Base-by-base conservation (phyloP, 37 sponge, comb jelly and placozoan genomes). In the Chondrosia reniformis region DNA sequence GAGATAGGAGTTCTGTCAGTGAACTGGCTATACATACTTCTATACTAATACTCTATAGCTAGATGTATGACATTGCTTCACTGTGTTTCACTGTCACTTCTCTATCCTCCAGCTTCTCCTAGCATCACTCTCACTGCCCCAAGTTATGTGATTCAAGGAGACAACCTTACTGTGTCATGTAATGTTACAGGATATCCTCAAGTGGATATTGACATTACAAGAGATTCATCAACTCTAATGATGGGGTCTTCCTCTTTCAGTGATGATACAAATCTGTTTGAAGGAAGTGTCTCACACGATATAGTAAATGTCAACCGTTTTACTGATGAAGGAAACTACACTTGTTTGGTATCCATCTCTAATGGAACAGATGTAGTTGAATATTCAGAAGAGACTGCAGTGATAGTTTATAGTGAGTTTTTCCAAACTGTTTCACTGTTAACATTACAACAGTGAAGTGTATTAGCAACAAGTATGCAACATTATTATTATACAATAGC, bases 261-360 rank as follows among this genome's bases (percentile, higher is more conserved):
- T 56, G 22, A 40, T 25, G 25, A 21, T 4, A 31, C 37, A 19
- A 36, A 38, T 13, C 41, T 36, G 25, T 69, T 40, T 7, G 1
- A 9, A 24, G 24, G 44, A 24, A 24, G 42, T 21, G 38, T 38
- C 10, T 21, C 22, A 21, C 15, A 36, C 43, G 4, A 31, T 6
- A 13, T 37, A 10, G 42, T 44, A 1, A 34, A 41, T 36, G 72
- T 44, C 4, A 40, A 42, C 44, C 43, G n/a, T 21, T 10, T 21
- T 37, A 34, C n/a, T 34, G n/a, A 69, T 40, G 72, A 69, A 44
- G 72, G 72, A 19, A 69, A 69, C 72, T 69, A 69, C 72, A 56
- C 58, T 28, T 56, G 58, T 28, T 56, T 28, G 27, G 58, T 28
- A 3, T 28, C 58, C 58, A 56, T 6, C 58, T 28, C 58, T 28